Evolutionary conservation across 1,140 invertebrate species (phyloP).

Genomic region (Nixonia krombeini): DNA sequence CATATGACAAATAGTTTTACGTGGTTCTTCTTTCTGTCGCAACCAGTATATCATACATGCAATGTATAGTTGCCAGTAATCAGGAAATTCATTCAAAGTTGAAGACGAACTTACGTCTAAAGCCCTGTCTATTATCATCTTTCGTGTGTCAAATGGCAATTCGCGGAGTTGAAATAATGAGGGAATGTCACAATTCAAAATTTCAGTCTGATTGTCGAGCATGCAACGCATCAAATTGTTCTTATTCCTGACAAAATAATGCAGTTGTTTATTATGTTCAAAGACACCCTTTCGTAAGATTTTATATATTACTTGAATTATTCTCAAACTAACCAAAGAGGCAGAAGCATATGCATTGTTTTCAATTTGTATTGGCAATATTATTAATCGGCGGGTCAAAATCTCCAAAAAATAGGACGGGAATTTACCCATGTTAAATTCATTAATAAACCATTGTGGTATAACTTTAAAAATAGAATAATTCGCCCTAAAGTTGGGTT

Average conservation of each 20-base stretch:
- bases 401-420: constrained; percentile 79
- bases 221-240: constrained; percentile 44
- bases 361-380: constrained; percentile 83
- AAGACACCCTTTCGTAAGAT: constrained; percentile 71
- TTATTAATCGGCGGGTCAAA: constrained; percentile 75
- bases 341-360: constrained; percentile 75
- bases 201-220: constrained; percentile 31
- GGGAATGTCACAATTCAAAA: constrained; percentile 59
- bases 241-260: constrained; percentile 58
- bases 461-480: constrained; percentile 9
- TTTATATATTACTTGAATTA: constrained; percentile 78
- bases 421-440: constrained; percentile 74
- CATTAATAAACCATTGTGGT: constrained; percentile 78
- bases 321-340: constrained; percentile 75
- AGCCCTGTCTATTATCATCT: constrained; percentile 66
- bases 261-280: constrained; percentile 61
- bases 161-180: constrained; percentile 61
- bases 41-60: constrained; percentile 79
- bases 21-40: constrained; percentile 66
- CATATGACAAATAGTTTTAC: constrained; percentile 71
- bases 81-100: constrained; percentile 70
- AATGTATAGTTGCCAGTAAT: constrained; percentile 76
- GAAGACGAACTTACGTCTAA: constrained; percentile 57
- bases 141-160: constrained; percentile 41
- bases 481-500: constrained; percentile 6